These are phyloP conservation scores for Rhinichthys osculus DNA, from an alignment of 2,797 vertebrate species.

Conservation along the genomic window DNA sequence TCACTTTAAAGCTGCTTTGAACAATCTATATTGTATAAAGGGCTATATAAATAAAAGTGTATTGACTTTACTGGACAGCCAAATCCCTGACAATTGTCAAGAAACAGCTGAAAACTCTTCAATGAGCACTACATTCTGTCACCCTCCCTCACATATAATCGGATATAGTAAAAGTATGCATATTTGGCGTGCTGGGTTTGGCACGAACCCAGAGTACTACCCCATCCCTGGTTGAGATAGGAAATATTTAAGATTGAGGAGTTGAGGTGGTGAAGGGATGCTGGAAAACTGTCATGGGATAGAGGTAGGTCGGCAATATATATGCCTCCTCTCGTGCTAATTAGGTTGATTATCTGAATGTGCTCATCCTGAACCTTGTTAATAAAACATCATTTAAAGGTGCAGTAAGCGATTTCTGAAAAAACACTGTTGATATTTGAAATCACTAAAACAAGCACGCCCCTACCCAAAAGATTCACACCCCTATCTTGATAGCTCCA, in stretches of 20 bases:
- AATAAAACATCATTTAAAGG: neutral
- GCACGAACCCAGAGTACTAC: neutral
- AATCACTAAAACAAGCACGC: neutral
- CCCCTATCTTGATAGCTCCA: too few species aligned
- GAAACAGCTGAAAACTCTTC: too few species aligned
- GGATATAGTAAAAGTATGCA: neutral
- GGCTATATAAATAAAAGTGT: too few species aligned
- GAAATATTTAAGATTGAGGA: neutral
- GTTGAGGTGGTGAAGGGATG: neutral
- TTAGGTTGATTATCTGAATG: neutral
- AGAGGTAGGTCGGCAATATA: neutral
- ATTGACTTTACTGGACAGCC: too few species aligned
- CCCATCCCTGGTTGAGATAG: neutral
- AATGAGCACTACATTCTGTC: neutral
- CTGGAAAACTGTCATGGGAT: neutral
- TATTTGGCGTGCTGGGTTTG: neutral
- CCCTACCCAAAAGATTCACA: too few species aligned
- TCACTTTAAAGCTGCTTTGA: neutral
- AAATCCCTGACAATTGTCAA: neutral
- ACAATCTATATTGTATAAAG: neutral
- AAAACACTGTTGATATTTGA: neutral
- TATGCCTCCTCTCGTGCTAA: neutral
- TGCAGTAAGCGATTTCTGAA: neutral
- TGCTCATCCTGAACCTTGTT: neutral
- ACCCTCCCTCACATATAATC: neutral